phyloP scores from a whole-genome alignment of 2,113 vertebrate genomes.

The Lanius ludovicianus region DNA sequence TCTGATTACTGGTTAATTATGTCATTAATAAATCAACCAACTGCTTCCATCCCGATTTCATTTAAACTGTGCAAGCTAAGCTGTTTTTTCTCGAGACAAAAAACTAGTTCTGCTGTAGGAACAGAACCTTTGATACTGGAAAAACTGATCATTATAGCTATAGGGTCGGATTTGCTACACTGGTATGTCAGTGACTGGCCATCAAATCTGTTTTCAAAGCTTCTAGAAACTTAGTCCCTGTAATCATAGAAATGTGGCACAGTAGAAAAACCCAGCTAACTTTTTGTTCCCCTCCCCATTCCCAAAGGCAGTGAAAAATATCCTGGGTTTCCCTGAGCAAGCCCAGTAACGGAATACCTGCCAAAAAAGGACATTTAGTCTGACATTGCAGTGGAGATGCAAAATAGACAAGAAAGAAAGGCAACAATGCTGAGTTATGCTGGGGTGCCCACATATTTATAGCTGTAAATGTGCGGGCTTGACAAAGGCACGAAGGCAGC shows the following conservation, averaged over 20 bases:
- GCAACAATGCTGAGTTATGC: neutral
- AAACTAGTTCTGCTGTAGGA: neutral
- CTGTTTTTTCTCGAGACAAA: neutral
- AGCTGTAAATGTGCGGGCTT: slow-evolving; percentile 22
- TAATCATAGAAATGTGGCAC: neutral
- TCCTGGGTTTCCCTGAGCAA: neutral
- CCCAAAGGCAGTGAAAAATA: neutral
- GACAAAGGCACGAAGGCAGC: neutral
- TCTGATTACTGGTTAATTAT: neutral
- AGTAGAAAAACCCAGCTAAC: neutral
- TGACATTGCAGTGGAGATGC: neutral
- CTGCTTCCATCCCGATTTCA: neutral
- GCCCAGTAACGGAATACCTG: neutral
- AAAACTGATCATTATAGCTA: neutral
- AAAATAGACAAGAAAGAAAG: neutral
- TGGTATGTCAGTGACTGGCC: neutral
- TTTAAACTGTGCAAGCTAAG: neutral
- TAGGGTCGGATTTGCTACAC: neutral
- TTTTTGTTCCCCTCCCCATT: neutral
- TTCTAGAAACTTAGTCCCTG: neutral
- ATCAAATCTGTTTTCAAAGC: neutral
- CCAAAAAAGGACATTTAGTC: neutral
- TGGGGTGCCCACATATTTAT: neutral
- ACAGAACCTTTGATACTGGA: neutral
- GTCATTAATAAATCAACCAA: neutral